A percentile compares a stretch with the other conserved stretches of the same genome.
Conservation (phyloP, 2,888 invertebrate genomes). For the Julus scanicus region DNA sequence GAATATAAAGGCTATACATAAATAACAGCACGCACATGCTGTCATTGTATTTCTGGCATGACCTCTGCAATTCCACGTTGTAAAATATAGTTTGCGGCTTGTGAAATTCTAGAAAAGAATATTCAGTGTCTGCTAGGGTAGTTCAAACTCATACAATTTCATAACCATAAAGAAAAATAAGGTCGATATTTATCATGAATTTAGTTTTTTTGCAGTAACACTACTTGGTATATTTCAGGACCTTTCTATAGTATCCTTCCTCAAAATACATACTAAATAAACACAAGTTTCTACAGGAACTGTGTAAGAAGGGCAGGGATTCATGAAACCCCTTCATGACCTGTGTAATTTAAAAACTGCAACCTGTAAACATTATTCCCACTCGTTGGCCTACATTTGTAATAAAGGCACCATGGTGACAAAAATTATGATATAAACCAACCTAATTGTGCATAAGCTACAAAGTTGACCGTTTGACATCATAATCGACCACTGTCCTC, state of each 20-base stretch:
- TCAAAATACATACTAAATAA: too few species aligned
- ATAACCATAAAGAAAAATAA: background rate
- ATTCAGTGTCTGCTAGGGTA: background rate
- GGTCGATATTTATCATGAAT: background rate
- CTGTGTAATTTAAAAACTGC: background rate
- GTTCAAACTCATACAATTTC: background rate
- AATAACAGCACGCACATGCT: background rate
- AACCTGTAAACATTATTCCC: background rate
- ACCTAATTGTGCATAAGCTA: conserved; percentile 17
- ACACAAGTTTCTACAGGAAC: background rate
- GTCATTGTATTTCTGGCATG: background rate
- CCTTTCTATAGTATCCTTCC: background rate
- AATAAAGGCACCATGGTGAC: background rate
- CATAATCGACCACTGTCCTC: conserved; percentile 6
- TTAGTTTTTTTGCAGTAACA: too few species aligned
- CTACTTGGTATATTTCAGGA: too few species aligned
- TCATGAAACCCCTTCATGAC: background rate
- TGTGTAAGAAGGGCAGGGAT: background rate
- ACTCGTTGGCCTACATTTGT: conserved; percentile 9
- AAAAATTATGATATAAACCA: background rate
- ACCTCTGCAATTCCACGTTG: background rate
- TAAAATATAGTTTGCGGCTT: background rate
- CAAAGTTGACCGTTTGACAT: conserved; percentile 24
- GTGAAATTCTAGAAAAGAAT: background rate
- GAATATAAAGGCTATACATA: background rate